Evolutionary conservation across 2,797 vertebrate species (phyloP), one percentile per base, ranked within the genome.

Genomic region (Meriones psammophilus): DNA sequence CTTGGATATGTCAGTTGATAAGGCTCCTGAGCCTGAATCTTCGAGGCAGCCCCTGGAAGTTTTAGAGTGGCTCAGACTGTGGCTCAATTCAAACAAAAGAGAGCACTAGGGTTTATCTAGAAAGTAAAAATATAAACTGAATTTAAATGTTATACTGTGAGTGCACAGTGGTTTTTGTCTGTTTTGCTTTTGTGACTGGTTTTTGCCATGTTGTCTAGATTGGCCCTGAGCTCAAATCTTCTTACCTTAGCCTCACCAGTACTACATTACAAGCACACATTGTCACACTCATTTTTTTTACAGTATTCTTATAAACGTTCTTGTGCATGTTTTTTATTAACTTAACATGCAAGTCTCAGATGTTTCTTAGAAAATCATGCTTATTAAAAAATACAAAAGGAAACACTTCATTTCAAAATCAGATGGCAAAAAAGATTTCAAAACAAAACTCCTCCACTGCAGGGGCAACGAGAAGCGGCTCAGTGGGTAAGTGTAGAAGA

Each of bases 141-240:
- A 89, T 39, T 77, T 58, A 92, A 95, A 56, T 88, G 50, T 33
- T 91, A 91, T 36, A 39, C n/a, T 39, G 69, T 73, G n/a, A 73
- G n/a, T 39, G 18, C 69, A 20, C 68, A n/a, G 26, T 28, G 8
- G 24, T 8, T 33, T 39, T 50, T 60, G n/a, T 81, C 60, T 64
- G 3, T 33, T 39, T 50, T 60, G n/a, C 62, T 81, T 64, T 26
- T 58, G 18, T 62, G 36, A 39, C 60, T 28, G 10, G 36, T 24
- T 83, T 56, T 30, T 58, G 17, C 56, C 17, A 17, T 58, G 56
- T 17, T 58, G 56, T 58, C 56, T 58, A 17, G 17, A 58, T 5
- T 58, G 56, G n/a, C 10, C n/a, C 24, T 62, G 22, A 81, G 14
- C 10, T 81, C 79, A 58, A 2, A 58, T 58, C 56, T 12, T 62